Percentiles rank a stretch among this genome's conserved stretches.
phyloP scores from a whole-genome alignment of 2,888 invertebrate genomes.

The Campoletis raptor region DNA sequence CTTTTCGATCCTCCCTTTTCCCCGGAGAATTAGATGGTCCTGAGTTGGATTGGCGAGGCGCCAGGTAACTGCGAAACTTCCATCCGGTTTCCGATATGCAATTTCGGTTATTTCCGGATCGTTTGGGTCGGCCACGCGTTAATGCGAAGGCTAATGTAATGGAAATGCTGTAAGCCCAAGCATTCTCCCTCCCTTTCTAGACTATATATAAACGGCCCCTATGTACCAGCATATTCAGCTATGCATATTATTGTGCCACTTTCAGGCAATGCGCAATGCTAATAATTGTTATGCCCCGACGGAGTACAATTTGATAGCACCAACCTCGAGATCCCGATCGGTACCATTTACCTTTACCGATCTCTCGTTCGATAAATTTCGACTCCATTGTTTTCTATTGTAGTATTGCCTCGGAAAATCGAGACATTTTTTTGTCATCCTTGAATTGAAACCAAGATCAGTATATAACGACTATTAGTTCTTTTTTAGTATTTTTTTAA shows the following conservation, averaged over 20 bases:
- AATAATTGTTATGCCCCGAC: constrained; percentile 82
- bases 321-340: constrained; percentile 54
- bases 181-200: constrained; percentile 9
- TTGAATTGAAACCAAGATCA: not conserved
- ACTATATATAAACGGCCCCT: not conserved
- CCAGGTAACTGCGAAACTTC: constrained; percentile 70
- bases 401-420: constrained; percentile 13
- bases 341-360: constrained; percentile 28
- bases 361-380: constrained; percentile 75
- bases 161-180: constrained; percentile 79
- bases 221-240: constrained; percentile 62
- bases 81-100: constrained; percentile 79
- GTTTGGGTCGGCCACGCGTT: constrained; percentile 78
- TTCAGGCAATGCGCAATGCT: constrained; percentile 76
- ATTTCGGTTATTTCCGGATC: constrained; percentile 82
- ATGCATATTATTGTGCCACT: constrained; percentile 82
- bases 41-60: constrained; percentile 64
- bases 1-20: constrained; percentile 13
- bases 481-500: not conserved
- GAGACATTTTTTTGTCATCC: not conserved
- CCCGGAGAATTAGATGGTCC: constrained; percentile 73
- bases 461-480: too few species aligned
- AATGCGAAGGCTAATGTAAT: constrained; percentile 81
- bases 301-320: constrained; percentile 72
- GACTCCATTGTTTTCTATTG: constrained; percentile 32